A percentile compares a stretch with the other conserved stretches of the same genome.
Conservation (phyloP, 2,797 vertebrate species). For the Orientallactaga sibirica region DNA sequence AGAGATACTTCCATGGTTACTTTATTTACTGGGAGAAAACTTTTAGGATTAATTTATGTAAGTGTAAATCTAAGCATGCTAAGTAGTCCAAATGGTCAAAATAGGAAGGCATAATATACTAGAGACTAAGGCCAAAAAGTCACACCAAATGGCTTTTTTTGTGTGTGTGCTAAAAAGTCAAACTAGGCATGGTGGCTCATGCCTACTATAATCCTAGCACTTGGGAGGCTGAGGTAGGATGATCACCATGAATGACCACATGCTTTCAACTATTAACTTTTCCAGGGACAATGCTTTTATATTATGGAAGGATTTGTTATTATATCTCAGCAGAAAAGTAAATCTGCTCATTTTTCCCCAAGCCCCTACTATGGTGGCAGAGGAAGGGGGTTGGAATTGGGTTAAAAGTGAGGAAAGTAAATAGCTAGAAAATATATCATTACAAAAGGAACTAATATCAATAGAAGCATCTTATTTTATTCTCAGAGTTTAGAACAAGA, state of each 20-base stretch:
- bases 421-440: conserved; percentile 33
- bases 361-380: neutral
- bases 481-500: conserved; percentile 41
- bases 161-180: neutral
- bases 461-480: conserved; percentile 8
- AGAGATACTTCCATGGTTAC: conserved; percentile 46
- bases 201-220: no score
- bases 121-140: conserved; percentile 38
- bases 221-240: neutral
- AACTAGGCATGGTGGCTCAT: no score
- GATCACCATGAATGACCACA: conserved; percentile 1
- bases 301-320: conserved; percentile 10
- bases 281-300: conserved; percentile 5
- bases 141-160: conserved; percentile 21
- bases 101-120: conserved; percentile 48
- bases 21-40: conserved; percentile 60
- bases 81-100: conserved; percentile 59
- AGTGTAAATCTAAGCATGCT: conserved; percentile 48
- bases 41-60: conserved; percentile 31
- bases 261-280: conserved; percentile 63
- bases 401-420: conserved; percentile 19
- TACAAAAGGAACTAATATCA: conserved; percentile 18
- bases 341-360: neutral
- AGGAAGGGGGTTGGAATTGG: neutral
- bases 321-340: conserved; percentile 52